Base-by-base conservation (phyloP, 2,797 vertebrate genomes). In the Gymnocypris eckloni region DNA sequence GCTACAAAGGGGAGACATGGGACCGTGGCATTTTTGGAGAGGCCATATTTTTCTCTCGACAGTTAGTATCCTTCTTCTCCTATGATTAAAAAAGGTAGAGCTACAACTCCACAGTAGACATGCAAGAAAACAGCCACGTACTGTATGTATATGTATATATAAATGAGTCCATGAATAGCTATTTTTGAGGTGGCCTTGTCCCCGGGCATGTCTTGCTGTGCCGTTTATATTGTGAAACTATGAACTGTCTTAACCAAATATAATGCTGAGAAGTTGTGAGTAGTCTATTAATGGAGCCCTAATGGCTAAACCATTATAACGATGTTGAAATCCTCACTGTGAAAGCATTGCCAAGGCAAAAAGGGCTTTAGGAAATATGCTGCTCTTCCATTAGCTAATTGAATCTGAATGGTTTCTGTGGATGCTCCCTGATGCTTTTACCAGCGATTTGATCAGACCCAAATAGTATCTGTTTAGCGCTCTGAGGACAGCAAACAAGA, bases 381-480 rank as follows among this genome's bases (percentile, higher is more conserved):
- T 90, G 79, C 22, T 88, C 88, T 82, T 95, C 95, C 94, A 95
- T 95, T 95, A 95, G 94, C 92, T 92, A 93, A 95, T 95, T 95
- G 94, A 95, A 92, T 93, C 92, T 88, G 90, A 94, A 82, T 90
- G 85, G 85, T 87, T 92, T 90, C 83, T 89, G 81, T 89, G 87
- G 87, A 90, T 83, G 79, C 90, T 80, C 82, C 61, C 87, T 82
- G 70, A 86, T 80, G 81, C 87, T 87, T 89, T 88, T 70, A 88
- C 76, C 81, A 85, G 76, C 28, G 43, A 50, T 88, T 84, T 87
- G 78, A 84, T 84, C 79, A 84, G 86, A 82, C 70, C 48, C 75
- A 79, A 88, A 87, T 22, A 82, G 69, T 64, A 75, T 86, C 66
- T 78, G 66, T 81, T 82, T 87, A 81, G 79, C 33, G 7, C 77